A percentile compares a stretch with the other conserved stretches of the same genome.
Evolutionary conservation across 1,140 invertebrate species (phyloP).

Genomic region (Chrysomallon squamiferum): DNA sequence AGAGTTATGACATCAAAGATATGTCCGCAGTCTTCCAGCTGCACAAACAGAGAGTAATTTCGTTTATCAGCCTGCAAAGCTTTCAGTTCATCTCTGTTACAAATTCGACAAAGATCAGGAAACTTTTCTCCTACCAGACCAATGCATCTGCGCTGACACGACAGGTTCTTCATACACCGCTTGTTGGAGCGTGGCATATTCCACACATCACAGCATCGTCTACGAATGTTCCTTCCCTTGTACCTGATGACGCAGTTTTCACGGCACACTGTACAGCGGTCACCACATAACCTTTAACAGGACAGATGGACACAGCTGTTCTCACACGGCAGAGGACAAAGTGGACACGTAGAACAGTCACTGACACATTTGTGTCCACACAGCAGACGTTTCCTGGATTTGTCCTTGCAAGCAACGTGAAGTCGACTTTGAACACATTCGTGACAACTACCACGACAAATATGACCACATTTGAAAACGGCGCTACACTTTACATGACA

Average conservation of each 20-base stretch:
- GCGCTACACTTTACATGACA: conserved; percentile 15
- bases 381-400: conserved; percentile 51
- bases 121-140: conserved; percentile 69
- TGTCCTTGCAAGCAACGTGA: conserved; percentile 63
- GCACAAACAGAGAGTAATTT: conserved; percentile 23
- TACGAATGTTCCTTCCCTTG: conserved; percentile 67
- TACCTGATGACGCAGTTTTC: conserved; percentile 63
- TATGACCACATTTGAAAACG: conserved; percentile 33
- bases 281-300: too few species aligned
- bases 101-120: conserved; percentile 17
- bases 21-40: conserved; percentile 24
- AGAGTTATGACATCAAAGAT: conserved; percentile 16
- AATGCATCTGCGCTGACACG: conserved; percentile 71
- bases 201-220: conserved; percentile 69
- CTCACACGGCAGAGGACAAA: conserved; percentile 69
- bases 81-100: conserved; percentile 61
- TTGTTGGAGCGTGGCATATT: conserved; percentile 64
- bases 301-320: conserved; percentile 41
- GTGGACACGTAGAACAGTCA: conserved; percentile 66
- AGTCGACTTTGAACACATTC: conserved; percentile 70
- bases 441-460: conserved; percentile 40
- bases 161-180: conserved; percentile 31
- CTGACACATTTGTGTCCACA: conserved; percentile 60
- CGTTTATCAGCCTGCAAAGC: conserved; percentile 64
- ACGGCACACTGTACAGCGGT: conserved; percentile 67